phyloP scores from a whole-genome alignment of 2,797 vertebrate genomes.

The Mormyrus proboscirostris region DNA sequence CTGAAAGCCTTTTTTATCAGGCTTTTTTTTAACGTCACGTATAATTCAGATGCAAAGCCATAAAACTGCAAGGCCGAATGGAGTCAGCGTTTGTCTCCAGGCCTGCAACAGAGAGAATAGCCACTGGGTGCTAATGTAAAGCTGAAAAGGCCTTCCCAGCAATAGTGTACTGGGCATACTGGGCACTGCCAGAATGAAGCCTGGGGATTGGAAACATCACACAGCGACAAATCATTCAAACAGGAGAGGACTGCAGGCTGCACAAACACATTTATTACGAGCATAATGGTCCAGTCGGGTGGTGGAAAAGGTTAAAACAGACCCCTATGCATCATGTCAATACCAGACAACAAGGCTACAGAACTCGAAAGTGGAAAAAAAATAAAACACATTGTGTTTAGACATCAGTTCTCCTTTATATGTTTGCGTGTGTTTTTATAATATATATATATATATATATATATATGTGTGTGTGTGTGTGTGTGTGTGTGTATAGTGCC shows the following conservation, averaged over 20 bases:
- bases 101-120: not conserved
- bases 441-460: not conserved
- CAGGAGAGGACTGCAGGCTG: not conserved
- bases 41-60: not conserved
- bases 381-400: not conserved
- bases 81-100: not conserved
- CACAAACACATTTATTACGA: not conserved
- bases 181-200: not conserved
- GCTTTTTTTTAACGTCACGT: not conserved
- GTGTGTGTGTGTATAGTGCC: too few relatives aligned
- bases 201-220: not conserved
- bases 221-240: not conserved
- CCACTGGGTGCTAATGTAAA: not conserved
- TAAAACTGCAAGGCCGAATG: not conserved
- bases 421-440: not conserved
- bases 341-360: not conserved
- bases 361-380: not conserved
- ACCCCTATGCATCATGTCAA: not conserved
- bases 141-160: not conserved
- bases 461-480: too few relatives aligned
- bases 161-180: not conserved
- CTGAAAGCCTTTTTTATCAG: not conserved
- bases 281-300: not conserved
- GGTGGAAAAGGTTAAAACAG: not conserved
- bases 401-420: not conserved